Conservation (phyloP, 2,113 vertebrate species). For the Brienomyrus longianalis region DNA sequence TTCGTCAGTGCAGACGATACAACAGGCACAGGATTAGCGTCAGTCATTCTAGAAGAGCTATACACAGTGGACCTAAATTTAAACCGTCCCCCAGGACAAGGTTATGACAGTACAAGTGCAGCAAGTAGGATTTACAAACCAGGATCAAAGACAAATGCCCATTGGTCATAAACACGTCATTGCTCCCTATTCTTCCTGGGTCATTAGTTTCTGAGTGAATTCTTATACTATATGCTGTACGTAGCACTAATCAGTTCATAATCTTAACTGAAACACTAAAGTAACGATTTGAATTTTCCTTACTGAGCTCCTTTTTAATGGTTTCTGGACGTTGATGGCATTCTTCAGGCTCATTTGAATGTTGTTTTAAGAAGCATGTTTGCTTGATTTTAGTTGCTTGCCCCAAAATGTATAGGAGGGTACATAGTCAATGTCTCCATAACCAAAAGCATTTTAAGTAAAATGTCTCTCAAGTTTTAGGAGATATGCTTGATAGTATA, state of each 20-base stretch:
- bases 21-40: neutral
- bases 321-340: neutral
- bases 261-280: neutral
- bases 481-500: neutral
- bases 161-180: neutral
- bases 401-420: neutral
- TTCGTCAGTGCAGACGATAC: neutral
- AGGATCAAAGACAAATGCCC: neutral
- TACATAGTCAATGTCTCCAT: neutral
- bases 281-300: neutral
- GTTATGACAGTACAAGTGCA: neutral
- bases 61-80: neutral
- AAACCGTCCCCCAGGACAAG: neutral
- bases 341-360: neutral
- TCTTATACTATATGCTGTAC: neutral
- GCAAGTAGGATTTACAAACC: neutral
- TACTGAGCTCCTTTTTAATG: neutral
- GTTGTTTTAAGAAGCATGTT: neutral
- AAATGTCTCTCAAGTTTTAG: neutral
- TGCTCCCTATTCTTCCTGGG: neutral
- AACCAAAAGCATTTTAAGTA: neutral
- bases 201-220: neutral
- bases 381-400: neutral
- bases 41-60: constrained; percentile 1
- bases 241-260: neutral